phyloP scores from a whole-genome alignment of 2,113 vertebrate species.

The Suricata suricatta region DNA sequence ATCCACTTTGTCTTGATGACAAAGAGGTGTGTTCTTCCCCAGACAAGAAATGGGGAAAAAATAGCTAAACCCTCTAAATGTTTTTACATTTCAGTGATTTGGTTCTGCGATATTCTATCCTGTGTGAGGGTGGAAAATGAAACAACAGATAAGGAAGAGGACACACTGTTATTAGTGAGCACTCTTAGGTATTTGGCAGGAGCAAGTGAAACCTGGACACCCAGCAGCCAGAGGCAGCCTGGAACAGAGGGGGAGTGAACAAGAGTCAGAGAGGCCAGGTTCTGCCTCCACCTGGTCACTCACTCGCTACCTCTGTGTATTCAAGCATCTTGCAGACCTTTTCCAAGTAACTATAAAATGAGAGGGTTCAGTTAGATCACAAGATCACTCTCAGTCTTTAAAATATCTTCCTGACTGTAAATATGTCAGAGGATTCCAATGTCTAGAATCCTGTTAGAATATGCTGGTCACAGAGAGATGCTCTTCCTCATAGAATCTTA shows the following conservation, averaged over 20 bases:
- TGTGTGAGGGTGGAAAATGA: background rate
- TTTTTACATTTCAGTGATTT: conserved; percentile 23
- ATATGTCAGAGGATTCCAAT: background rate
- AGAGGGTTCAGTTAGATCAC: background rate
- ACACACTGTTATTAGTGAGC: background rate
- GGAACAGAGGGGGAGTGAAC: background rate
- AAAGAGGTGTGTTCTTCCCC: background rate
- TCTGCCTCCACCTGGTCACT: background rate
- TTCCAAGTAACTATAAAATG: background rate
- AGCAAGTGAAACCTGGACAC: background rate
- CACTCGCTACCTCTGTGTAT: background rate
- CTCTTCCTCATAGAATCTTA: background rate
- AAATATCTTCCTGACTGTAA: background rate
- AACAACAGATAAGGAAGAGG: background rate
- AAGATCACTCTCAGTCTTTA: background rate
- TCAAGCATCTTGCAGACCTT: background rate
- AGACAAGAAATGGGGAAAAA: background rate
- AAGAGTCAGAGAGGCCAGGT: background rate
- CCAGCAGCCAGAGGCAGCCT: background rate
- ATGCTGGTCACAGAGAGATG: background rate
- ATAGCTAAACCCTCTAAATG: background rate
- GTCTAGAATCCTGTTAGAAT: background rate
- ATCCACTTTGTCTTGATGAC: conserved; percentile 62
- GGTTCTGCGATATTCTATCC: background rate
- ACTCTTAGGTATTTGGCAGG: background rate